Evolutionary conservation across 2,888 invertebrate species (phyloP).

Genomic region (Melanchra persicariae): DNA sequence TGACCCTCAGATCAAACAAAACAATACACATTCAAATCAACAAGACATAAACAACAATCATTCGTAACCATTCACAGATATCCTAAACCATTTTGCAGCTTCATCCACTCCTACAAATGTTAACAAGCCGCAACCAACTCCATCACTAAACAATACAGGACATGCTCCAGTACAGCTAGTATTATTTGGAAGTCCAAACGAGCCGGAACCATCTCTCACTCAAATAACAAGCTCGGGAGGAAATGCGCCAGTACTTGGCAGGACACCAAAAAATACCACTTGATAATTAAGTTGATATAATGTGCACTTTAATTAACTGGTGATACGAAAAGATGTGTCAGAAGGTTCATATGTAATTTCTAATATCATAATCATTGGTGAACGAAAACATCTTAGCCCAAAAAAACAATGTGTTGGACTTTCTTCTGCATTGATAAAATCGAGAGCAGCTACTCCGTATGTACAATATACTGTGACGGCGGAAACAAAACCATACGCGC

Average conservation of each 20-base stretch:
- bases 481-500: no score
- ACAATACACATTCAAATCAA: neutral
- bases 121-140: constrained; percentile 10
- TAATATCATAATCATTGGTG: no score
- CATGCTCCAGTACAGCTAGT: constrained; percentile 25
- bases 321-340: neutral
- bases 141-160: constrained; percentile 29
- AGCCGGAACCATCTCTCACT: constrained; percentile 52
- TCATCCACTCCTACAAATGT: constrained; percentile 5
- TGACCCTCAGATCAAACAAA: no score
- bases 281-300: constrained; percentile 64
- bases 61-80: constrained; percentile 18
- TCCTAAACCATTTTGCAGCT: neutral
- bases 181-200: constrained; percentile 29
- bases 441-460: no score
- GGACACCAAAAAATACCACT: constrained; percentile 63
- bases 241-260: constrained; percentile 59
- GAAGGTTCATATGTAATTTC: constrained; percentile 18
- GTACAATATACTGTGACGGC: no score
- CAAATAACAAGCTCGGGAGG: constrained; percentile 49
- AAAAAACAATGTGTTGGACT: no score
- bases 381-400: no score
- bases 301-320: constrained; percentile 64
- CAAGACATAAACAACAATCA: neutral
- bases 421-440: no score